phyloP scores from a whole-genome alignment of 2,797 vertebrate genomes.

The Danio kyathit region DNA sequence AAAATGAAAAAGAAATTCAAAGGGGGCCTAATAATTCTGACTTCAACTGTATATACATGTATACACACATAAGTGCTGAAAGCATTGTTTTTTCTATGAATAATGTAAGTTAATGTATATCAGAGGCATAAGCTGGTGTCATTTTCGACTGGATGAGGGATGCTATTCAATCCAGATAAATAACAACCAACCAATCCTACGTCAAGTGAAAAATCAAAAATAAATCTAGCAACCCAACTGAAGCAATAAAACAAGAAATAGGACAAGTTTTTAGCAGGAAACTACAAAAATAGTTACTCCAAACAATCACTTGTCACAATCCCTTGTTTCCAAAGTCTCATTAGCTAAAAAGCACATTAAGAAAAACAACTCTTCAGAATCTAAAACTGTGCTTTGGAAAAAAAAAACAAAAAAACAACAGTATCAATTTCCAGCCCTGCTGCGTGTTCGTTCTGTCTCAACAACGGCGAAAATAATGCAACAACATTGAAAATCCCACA shows the following conservation, averaged over 20 bases:
- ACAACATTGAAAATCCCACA: not conserved
- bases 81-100: too few relatives aligned
- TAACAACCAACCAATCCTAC: not conserved
- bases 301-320: not conserved
- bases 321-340: not conserved
- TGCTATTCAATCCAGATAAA: not conserved
- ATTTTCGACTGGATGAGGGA: too few relatives aligned
- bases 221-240: not conserved
- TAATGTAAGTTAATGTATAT: too few relatives aligned
- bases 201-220: not conserved
- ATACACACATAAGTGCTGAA: too few relatives aligned
- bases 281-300: not conserved
- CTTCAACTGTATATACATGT: too few relatives aligned
- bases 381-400: not conserved
- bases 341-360: slow-evolving; percentile 1
- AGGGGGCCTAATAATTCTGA: too few relatives aligned
- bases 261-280: not conserved
- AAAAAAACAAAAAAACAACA: not conserved
- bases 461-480: not conserved
- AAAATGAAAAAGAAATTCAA: too few relatives aligned
- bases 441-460: slow-evolving; percentile 1
- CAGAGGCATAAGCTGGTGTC: too few relatives aligned
- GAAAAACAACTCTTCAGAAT: not conserved
- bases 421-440: not conserved
- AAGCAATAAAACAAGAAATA: not conserved